Evolutionary conservation across 2,797 vertebrate genomes (phyloP).

Genomic region (Artibeus lituratus): DNA sequence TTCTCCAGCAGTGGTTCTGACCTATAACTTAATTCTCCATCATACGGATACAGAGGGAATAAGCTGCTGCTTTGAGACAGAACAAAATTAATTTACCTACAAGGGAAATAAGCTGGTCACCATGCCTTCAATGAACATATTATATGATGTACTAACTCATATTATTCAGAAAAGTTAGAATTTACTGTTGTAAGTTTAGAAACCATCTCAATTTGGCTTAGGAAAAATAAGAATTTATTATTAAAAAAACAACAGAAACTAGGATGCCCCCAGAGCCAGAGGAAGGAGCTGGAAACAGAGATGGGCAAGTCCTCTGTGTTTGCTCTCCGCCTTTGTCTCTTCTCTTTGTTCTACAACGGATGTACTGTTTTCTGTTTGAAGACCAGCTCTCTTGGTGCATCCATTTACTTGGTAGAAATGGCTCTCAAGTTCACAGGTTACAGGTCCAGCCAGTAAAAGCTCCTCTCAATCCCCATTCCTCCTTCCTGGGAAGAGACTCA

Average conservation of each 20-base stretch:
- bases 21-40: background rate
- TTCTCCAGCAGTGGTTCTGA: background rate
- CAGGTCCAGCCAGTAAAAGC: background rate
- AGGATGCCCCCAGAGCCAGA: background rate
- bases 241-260: background rate
- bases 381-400: background rate
- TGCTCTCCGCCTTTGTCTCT: background rate
- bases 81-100: conserved; percentile 25
- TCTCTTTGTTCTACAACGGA: background rate
- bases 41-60: background rate
- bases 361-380: background rate
- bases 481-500: background rate
- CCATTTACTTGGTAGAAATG: background rate
- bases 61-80: background rate
- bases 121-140: background rate
- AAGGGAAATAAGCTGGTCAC: background rate
- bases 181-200: background rate
- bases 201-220: background rate
- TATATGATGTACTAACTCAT: background rate
- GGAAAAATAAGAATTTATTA: background rate
- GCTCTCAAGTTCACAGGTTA: background rate
- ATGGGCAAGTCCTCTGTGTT: background rate
- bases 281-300: background rate
- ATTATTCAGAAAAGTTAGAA: background rate
- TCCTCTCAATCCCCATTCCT: background rate